phyloP scores from a whole-genome alignment of 2,113 vertebrate species.

The Maylandia zebra region DNA sequence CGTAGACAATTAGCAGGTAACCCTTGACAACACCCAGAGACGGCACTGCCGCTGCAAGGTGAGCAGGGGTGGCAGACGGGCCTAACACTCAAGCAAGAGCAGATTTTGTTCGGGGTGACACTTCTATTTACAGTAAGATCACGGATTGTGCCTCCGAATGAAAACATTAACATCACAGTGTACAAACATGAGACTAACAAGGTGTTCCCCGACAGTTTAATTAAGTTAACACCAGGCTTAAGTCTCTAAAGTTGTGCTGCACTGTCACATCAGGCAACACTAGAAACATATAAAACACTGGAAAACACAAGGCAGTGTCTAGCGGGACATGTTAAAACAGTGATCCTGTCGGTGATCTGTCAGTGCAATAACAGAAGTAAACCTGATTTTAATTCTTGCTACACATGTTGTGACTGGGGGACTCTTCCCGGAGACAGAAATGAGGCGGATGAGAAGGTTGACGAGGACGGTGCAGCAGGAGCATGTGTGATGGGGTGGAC shows the following conservation, averaged over 20 bases:
- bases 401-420: conserved; percentile 18
- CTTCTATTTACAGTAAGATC: neutral
- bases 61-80: neutral
- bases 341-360: conserved; percentile 17
- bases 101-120: neutral
- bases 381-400: neutral
- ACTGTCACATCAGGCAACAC: conserved; percentile 9
- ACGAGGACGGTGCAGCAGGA: neutral
- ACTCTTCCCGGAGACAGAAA: neutral
- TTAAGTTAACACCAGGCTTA: conserved; percentile 46
- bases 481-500: conserved; percentile 18
- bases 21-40: neutral
- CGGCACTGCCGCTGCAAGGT: neutral
- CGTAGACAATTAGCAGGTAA: neutral
- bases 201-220: conserved; percentile 59
- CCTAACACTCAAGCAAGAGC: neutral
- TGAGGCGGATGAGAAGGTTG: neutral
- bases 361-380: neutral
- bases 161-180: neutral
- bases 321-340: conserved; percentile 16
- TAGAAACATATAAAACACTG: conserved; percentile 10
- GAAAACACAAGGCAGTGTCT: neutral
- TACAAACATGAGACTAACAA: conserved; percentile 44
- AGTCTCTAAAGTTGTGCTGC: conserved; percentile 7
- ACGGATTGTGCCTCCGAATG: neutral